phyloP scores from a whole-genome alignment of 2,797 vertebrate genomes.

The Oreochromis grahami region DNA sequence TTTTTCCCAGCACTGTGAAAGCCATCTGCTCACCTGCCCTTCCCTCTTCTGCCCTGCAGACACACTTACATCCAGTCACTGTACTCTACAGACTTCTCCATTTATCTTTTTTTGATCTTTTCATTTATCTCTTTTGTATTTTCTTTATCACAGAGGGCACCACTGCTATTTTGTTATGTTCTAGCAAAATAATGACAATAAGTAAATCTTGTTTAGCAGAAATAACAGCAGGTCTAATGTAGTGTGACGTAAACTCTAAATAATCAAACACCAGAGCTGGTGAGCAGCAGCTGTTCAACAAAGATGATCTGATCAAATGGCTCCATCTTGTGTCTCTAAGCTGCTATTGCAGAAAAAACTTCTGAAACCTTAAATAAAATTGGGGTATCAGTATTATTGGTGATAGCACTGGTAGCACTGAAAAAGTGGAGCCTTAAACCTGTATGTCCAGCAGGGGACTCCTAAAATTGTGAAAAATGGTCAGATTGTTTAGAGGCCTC shows the following conservation, averaged over 20 bases:
- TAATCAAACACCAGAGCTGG: background rate
- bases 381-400: background rate
- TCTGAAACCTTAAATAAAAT: background rate
- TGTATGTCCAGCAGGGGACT: background rate
- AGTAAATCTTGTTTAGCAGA: background rate
- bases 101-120: background rate
- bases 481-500: rapidly evolving
- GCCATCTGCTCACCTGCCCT: background rate
- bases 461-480: background rate
- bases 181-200: background rate
- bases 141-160: background rate
- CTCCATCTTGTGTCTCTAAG: background rate
- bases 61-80: background rate
- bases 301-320: background rate
- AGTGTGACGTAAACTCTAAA: background rate
- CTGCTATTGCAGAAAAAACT: background rate
- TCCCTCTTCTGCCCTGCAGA: background rate
- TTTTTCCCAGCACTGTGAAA: background rate
- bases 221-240: background rate
- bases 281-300: background rate
- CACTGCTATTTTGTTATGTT: background rate
- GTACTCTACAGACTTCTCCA: background rate
- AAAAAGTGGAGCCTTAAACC: background rate
- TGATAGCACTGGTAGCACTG: background rate
- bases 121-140: background rate